Evolutionary conservation across 2,888 invertebrate species (phyloP).

Genomic region (Drosophila nigritarsus): DNA sequence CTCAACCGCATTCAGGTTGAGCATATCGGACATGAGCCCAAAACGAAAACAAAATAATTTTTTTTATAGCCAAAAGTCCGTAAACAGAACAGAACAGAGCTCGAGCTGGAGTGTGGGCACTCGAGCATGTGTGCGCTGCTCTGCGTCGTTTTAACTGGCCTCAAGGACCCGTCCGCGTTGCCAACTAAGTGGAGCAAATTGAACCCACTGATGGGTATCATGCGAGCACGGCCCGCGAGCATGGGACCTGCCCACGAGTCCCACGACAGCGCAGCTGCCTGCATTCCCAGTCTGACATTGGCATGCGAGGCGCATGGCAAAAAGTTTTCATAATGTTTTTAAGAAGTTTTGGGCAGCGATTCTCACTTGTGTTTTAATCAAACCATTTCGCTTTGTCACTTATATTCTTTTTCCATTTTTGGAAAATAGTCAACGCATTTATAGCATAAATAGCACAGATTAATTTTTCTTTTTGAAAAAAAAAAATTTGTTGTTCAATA

Average conservation of each 20-base stretch:
- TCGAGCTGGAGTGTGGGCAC: slow-evolving; percentile 13
- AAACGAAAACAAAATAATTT: background rate
- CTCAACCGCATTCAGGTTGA: slow-evolving; percentile 30
- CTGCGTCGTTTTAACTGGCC: slow-evolving; percentile 19
- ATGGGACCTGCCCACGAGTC: background rate
- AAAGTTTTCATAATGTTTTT: slow-evolving; percentile 23
- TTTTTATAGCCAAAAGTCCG: slow-evolving; percentile 8
- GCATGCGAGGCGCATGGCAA: slow-evolving; percentile 24
- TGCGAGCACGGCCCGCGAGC: slow-evolving; percentile 7
- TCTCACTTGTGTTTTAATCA: background rate
- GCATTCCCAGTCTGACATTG: slow-evolving; percentile 7
- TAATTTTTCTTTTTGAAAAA: background rate
- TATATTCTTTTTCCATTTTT: background rate
- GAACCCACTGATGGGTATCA: slow-evolving; percentile 23
- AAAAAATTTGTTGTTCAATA: no score
- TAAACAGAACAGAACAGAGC: slow-evolving; percentile 1
- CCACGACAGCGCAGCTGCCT: slow-evolving; percentile 18
- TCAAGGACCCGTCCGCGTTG: slow-evolving; percentile 26
- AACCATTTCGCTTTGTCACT: slow-evolving; percentile 7
- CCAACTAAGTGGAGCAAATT: slow-evolving; percentile 38
- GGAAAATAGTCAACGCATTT: background rate
- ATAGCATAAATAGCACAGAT: background rate
- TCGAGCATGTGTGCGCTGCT: slow-evolving; percentile 15
- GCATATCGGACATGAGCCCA: background rate
- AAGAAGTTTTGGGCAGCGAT: slow-evolving; percentile 1